These are phyloP conservation scores for Neuroterus valhalla DNA, from an alignment of 1,140 invertebrate species.

Conservation along the genomic window DNA sequence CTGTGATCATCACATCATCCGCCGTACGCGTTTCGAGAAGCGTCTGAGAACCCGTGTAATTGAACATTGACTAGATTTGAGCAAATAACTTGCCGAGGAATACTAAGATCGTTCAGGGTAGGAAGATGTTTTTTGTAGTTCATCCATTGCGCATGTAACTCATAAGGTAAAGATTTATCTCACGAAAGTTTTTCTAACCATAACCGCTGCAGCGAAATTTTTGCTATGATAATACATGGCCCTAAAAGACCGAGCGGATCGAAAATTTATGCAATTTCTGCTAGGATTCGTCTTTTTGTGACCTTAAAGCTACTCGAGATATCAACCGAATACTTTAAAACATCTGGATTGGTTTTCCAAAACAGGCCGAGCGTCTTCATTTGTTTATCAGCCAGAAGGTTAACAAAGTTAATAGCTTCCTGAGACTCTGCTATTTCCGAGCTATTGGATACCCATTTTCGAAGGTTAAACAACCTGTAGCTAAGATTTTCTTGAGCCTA, in stretches of 20 bases:
- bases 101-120: neutral
- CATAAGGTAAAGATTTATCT: slow-evolving; percentile 15
- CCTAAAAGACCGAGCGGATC: slow-evolving; percentile 20
- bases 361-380: neutral
- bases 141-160: neutral
- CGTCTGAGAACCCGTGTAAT: too few species aligned
- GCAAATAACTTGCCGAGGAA: neutral
- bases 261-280: slow-evolving; percentile 28
- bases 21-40: slow-evolving; percentile 29
- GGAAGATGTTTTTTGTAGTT: neutral
- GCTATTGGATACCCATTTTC: neutral
- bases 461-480: neutral
- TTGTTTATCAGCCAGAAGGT: neutral
- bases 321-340: neutral
- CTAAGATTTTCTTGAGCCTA: neutral
- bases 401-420: neutral
- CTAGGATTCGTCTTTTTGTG: slow-evolving; percentile 11
- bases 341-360: neutral
- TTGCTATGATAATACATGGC: slow-evolving; percentile 1
- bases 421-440: neutral
- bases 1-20: slow-evolving; percentile 27
- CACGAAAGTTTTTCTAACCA: slow-evolving; percentile 9
- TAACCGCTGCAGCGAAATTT: slow-evolving; percentile 17
- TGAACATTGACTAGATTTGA: neutral
- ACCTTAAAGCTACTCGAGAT: neutral